Base-by-base conservation (phyloP, 2,113 vertebrate genomes). In the Stegostoma tigrinum region DNA sequence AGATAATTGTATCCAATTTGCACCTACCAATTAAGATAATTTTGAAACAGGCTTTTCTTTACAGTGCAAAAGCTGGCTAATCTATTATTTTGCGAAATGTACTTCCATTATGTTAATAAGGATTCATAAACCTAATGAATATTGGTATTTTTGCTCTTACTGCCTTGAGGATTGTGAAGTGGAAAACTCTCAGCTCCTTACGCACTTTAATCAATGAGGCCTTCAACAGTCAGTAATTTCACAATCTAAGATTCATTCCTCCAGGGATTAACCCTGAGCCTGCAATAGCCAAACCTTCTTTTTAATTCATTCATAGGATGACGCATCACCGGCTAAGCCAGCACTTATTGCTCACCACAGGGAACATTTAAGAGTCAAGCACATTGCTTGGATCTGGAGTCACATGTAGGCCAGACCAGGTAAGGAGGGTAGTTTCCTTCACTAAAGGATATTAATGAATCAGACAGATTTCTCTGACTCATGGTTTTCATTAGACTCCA, bases 11-110 rank as follows among this genome's bases (percentile, higher is more conserved):
- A 70, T 45, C 42, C 52, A 30, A 95, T 95, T 95, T 52, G 52
- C 45, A 95, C 75, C 23, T 34, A 95, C 66, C 42, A 95, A 75
- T 95, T 75, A 70, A 52, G 68, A 48, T 95, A 72, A 95, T 95
- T 72, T 5, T 10, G 70, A 70, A 95, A 75, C 52, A 72, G 94
- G 75, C 67, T 95, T 70, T 67, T 45, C 42, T 72, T 72, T 34
- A 23, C 38, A 70, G 45, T 38, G 72, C 67, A 72, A 72, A 95
- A 52, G 48, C 55, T 48, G 27, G 94, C 94, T 34, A 27, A 72
- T 72, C 45, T 4, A 30, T 75, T 38, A 61, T 61, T 95, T 72
- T 95, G 68, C 8, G 72, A 95, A 95, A 75, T 23, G 2, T n/a
- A 66, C 19, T 93, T 93, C 5, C 19, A 66, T 52, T 30, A 95